Evolutionary conservation across 2,888 invertebrate genomes (phyloP).

Genomic region (Pemphredon lugubris): DNA sequence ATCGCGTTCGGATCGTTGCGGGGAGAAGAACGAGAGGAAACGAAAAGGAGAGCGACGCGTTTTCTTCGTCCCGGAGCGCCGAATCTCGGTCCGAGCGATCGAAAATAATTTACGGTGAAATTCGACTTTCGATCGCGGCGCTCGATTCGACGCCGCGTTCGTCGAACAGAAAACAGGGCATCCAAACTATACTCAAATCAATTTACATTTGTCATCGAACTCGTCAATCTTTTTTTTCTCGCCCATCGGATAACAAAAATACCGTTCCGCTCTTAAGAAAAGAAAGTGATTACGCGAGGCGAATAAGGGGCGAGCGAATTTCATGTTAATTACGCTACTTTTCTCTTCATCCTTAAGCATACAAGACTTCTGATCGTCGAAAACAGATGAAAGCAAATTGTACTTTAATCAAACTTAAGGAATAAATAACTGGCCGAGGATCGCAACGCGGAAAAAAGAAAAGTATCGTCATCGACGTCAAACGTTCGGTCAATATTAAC

Average conservation of each 20-base stretch:
- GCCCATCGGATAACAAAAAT: constrained; percentile 17
- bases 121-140: too few relatives aligned
- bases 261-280: constrained; percentile 14
- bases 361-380: constrained; percentile 36
- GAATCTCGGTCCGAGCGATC: too few relatives aligned
- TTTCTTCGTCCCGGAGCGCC: too few relatives aligned
- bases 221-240: too few relatives aligned
- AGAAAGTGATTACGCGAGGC: constrained; percentile 36
- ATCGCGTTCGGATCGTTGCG: neutral
- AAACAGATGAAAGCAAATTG: constrained; percentile 29
- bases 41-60: too few relatives aligned
- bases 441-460: constrained; percentile 1
- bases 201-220: too few relatives aligned
- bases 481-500: neutral
- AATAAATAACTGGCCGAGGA: constrained; percentile 20
- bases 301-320: constrained; percentile 75
- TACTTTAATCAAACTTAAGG: constrained; percentile 18
- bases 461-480: neutral
- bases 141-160: too few relatives aligned
- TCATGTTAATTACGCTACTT: constrained; percentile 67
- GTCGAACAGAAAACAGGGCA: too few relatives aligned
- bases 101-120: too few relatives aligned
- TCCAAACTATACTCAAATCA: too few relatives aligned
- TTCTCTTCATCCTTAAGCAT: constrained; percentile 54
- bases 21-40: constrained; percentile 7